Evolutionary conservation across 2,888 invertebrate genomes (phyloP).

Genomic region (Cheilosia urbana): DNA sequence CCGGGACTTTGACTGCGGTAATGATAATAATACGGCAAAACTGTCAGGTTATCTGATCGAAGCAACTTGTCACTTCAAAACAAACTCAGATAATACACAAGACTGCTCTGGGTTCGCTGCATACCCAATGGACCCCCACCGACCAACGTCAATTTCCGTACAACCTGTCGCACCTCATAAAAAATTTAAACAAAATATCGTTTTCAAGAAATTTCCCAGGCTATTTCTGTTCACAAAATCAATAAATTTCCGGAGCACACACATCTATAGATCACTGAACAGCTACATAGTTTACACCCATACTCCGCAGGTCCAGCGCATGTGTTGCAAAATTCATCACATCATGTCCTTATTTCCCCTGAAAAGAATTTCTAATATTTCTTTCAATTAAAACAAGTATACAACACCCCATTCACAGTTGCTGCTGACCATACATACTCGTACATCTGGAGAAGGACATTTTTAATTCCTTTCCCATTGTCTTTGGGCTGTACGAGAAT

Average conservation of each 20-base stretch:
- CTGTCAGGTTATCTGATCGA: too few relatives aligned
- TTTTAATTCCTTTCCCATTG: background rate
- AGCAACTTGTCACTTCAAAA: too few relatives aligned
- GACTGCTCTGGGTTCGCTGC: too few relatives aligned
- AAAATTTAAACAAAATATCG: constrained; percentile 1
- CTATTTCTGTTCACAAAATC: constrained; percentile 5
- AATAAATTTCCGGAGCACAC: background rate
- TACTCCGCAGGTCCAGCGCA: background rate
- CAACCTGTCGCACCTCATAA: constrained; percentile 18
- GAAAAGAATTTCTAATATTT: constrained; percentile 34
- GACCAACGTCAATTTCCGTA: constrained; percentile 4
- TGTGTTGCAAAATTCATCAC: constrained; percentile 30
- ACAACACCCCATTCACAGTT: background rate
- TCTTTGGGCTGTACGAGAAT: background rate
- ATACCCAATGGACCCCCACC: background rate
- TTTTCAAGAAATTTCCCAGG: too few relatives aligned
- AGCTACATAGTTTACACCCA: background rate
- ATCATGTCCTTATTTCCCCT: constrained; percentile 13
- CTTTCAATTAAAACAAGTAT: constrained; percentile 34
- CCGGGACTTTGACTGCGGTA: too few relatives aligned
- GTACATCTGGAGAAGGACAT: constrained; percentile 3
- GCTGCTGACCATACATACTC: constrained; percentile 5
- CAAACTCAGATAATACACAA: too few relatives aligned
- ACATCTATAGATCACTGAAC: background rate
- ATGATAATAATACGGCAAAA: too few relatives aligned